Evolutionary conservation across 2,797 vertebrate species (phyloP).

Genomic region (Megalops cyprinoides): DNA sequence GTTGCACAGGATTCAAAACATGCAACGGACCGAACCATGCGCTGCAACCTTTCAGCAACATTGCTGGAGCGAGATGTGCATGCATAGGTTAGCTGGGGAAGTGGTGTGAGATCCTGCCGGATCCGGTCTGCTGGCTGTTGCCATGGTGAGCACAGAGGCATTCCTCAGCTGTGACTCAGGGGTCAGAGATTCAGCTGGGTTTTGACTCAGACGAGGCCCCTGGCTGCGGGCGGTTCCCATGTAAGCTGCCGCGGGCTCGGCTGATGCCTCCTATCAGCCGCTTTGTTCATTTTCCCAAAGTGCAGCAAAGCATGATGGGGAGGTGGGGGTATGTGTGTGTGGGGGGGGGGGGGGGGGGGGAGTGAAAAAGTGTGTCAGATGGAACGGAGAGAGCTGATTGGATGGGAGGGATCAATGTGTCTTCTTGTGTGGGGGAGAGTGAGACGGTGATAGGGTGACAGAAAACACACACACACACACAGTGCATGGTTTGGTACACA

Average conservation of each 20-base stretch:
- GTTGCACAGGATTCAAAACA: too few species aligned
- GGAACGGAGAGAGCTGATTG: slow-evolving; percentile 8
- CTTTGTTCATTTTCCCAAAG: neutral
- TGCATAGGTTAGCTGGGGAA: neutral
- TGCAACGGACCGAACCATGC: neutral
- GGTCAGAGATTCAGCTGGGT: slow-evolving; percentile 8
- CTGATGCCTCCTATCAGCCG: neutral
- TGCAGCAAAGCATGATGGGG: neutral
- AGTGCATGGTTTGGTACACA: too few species aligned
- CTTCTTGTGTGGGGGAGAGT: neutral
- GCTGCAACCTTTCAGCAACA: neutral
- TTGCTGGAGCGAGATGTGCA: neutral
- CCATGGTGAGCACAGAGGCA: neutral
- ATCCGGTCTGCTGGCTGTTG: neutral
- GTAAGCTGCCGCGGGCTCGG: neutral
- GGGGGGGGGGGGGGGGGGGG: neutral
- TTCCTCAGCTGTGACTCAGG: slow-evolving; percentile 28
- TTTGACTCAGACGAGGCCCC: slow-evolving; percentile 4
- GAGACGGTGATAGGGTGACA: neutral
- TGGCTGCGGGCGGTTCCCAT: slow-evolving; percentile 11
- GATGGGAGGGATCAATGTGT: slow-evolving; percentile 6
- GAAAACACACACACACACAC: neutral
- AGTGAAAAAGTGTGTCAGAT: neutral
- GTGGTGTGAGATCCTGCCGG: neutral
- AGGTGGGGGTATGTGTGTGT: too few species aligned